Conservation (phyloP, 2,888 invertebrate genomes). For the Dryomyza anilis region DNA sequence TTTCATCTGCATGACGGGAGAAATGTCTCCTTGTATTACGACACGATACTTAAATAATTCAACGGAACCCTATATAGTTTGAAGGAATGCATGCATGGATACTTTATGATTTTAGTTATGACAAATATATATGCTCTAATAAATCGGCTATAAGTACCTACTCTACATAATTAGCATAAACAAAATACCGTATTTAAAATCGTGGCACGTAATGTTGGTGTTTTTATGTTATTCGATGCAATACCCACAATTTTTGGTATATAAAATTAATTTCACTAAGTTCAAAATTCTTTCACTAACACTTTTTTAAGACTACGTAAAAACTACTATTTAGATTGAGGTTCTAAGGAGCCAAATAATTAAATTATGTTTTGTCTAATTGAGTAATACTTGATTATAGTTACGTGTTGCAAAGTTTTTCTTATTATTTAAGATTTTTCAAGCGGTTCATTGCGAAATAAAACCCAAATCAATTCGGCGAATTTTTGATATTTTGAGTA, state of each 20-base stretch:
- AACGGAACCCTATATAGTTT: too few relatives aligned
- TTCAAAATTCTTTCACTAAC: not conserved
- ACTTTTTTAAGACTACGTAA: not conserved
- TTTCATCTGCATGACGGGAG: not conserved
- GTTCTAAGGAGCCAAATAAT: not conserved
- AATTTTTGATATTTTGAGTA: too few relatives aligned
- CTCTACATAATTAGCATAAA: not conserved
- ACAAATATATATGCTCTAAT: too few relatives aligned
- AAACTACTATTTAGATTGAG: slow-evolving; percentile 1
- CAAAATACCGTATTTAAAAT: not conserved
- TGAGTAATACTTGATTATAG: slow-evolving; percentile 6
- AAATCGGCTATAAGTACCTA: not conserved
- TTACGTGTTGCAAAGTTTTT: too few relatives aligned
- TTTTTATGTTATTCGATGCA: slow-evolving; percentile 5
- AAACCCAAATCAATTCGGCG: too few relatives aligned
- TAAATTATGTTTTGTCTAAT: not conserved
- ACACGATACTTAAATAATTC: too few relatives aligned
- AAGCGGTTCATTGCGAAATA: too few relatives aligned
- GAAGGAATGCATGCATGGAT: too few relatives aligned
- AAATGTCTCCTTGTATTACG: not conserved
- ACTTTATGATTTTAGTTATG: too few relatives aligned
- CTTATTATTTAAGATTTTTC: too few relatives aligned
- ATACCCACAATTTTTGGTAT: not conserved
- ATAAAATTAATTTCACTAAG: not conserved
- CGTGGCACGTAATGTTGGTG: slow-evolving; percentile 23